Evolutionary conservation across 2,113 vertebrate genomes (phyloP), one percentile per base, ranked within the genome.

Genomic region (Petroica traversi): DNA sequence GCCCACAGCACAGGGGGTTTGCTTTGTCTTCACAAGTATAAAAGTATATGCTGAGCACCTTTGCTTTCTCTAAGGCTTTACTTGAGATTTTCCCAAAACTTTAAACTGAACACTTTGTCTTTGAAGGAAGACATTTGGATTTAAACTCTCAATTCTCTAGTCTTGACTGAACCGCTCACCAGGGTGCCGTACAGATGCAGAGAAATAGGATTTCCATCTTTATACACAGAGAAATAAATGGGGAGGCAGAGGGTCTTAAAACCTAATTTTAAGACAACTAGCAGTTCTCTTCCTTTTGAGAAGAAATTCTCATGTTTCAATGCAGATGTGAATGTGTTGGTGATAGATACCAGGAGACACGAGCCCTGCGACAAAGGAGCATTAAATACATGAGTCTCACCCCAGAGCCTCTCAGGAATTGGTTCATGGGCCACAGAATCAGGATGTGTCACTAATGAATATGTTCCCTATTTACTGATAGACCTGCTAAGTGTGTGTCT

Each of bases 361-460:
- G 2, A 82, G 62, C 58, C 49, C 57, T 76, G 48, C 64, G 72
- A 28, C 14, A 40, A 29, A 66, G 57, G 34, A 64, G 33, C 16
- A 5, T 29, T 75, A 25, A 63, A n/a, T 0, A 0, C 3, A 25
- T 17, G 51, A 25, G 11, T 73, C n/a, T 64, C 33, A 58, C 51
- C 49, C n/a, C 66, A 33, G 58, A 88, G 58, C 9, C 34, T 15
- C 8, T 33, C 26, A 69, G 25, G 26, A 11, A 69, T 14, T 25
- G 14, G 19, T 46, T 79, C 40, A n/a, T 5, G 43, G 54, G 67
- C 26, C 41, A 25, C 11, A 58, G n/a, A 43, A n/a, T 12, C 34
- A 6, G 43, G 10, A 3, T 77, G 34, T 22, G 3, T 58, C 66
- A 34, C 12, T 45, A 45, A 63, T 31, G 45, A 72, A 14, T 82